Evolutionary conservation across 2,797 vertebrate species (phyloP).

Genomic region (Karalla daura): DNA sequence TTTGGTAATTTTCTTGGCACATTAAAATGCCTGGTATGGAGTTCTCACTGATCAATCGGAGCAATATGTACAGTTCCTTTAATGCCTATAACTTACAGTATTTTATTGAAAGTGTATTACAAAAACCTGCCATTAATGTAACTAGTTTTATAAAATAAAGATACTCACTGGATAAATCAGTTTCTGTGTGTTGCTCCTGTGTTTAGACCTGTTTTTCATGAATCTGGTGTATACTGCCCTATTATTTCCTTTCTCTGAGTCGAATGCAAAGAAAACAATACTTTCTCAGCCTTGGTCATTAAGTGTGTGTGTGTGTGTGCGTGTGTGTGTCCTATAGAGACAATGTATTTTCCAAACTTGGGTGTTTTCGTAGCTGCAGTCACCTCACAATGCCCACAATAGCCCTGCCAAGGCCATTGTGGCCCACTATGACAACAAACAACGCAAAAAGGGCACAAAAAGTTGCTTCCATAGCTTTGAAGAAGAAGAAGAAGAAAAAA

Average conservation of each 20-base stretch:
- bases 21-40: conserved; percentile 1
- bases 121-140: conserved; percentile 69
- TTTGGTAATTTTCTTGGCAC: conserved; percentile 7
- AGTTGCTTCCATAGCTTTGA: not conserved
- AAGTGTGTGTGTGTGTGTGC: conserved; percentile 26
- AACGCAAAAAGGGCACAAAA: conserved; percentile 7
- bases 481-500: not conserved
- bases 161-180: conserved; percentile 46
- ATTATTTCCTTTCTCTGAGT: conserved; percentile 52
- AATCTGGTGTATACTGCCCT: conserved; percentile 23
- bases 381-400: conserved; percentile 43
- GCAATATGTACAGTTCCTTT: conserved; percentile 77
- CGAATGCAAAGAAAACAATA: conserved; percentile 63
- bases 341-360: conserved; percentile 71
- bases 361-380: conserved; percentile 56
- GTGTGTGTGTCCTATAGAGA: conserved; percentile 41
- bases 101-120: conserved; percentile 71
- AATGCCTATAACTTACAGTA: conserved; percentile 64
- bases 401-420: conserved; percentile 49
- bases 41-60: conserved; percentile 33
- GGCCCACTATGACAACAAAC: conserved; percentile 7
- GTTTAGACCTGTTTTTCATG: not conserved
- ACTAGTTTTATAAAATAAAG: conserved; percentile 85
- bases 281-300: conserved; percentile 54
- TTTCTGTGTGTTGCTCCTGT: not conserved